Base-by-base conservation (phyloP, 2,113 vertebrate species). In the Leiothrix lutea region DNA sequence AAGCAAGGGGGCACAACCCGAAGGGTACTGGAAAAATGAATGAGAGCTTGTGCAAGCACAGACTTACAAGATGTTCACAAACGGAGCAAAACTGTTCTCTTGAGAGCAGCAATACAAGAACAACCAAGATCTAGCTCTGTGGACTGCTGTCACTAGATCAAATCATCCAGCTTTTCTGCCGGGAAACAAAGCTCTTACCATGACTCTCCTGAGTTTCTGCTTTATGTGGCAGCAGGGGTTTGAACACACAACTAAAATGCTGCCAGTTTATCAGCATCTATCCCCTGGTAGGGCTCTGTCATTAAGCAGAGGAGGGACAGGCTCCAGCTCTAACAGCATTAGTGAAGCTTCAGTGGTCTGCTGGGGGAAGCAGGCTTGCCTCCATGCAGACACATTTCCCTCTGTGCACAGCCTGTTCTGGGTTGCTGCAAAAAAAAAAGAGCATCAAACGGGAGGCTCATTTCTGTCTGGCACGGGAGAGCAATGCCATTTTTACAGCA, bases 231-330 rank as follows among this genome's bases (percentile, higher is more conserved):
- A 91, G 85, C 70, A 80, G 57, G 88, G 89, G 86, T 85, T 92
- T 95, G 73, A 92, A 75, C 53, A 64, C n/a, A 51, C 73, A 80
- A 74, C 65, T 96, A 91, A 95, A 96, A 89, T 25, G n/a, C 85
- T 95, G 90, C 71, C 92, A 88, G 77, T 89, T 88, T 92, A 94
- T 97, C 92, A 94, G 73, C 77, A 85, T 92, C 89, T 73, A 94
- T 97, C 77, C 83, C 95, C 87, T 93, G 89, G 86, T 77, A 95
- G 70, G 45, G 91, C 61, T 90, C 94, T 95, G 73, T 95, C 95
- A 91, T 92, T 87, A 97, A 92, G 93, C 66, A 94, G 83, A 67
- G 83, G 60, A 91, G 79, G 93, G 85, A 94, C 88, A 64, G 83
- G 80, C 82, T 91, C 70, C 69, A 85, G 94, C 73, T 78, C 88